Percentiles rank a stretch among this genome's conserved stretches.
These are phyloP conservation scores for Sinopyrophorus schimmeli DNA, from an alignment of 2,888 invertebrate species.

Conservation along the genomic window DNA sequence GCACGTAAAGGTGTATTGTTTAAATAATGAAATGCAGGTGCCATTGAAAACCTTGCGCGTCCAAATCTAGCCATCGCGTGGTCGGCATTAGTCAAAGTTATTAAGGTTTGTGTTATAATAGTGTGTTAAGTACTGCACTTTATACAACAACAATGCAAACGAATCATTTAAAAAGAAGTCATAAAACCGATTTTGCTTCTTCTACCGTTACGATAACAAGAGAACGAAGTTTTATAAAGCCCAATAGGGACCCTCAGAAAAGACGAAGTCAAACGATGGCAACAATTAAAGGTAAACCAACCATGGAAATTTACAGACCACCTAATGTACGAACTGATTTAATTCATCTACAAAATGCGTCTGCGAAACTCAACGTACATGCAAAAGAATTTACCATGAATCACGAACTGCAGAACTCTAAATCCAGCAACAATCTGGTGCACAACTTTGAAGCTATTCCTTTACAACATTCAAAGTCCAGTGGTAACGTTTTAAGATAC, in stretches of 20 bases:
- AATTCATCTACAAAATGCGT: conserved; percentile 50
- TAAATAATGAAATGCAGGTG: conserved; percentile 25
- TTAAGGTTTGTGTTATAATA: conserved; percentile 30
- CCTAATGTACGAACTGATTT: conserved; percentile 62
- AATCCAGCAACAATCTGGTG: conserved; percentile 51
- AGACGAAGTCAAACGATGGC: conserved; percentile 75
- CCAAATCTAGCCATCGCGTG: conserved; percentile 51
- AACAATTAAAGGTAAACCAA: conserved; percentile 72
- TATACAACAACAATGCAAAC: conserved; percentile 25
- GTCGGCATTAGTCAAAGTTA: conserved; percentile 44
- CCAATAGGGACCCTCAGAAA: conserved; percentile 61
- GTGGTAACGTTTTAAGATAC: conserved; percentile 72
- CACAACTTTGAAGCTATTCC: conserved; percentile 46
- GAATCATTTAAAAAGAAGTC: conserved; percentile 46
- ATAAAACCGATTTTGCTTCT: conserved; percentile 58
- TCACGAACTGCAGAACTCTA: conserved; percentile 59
- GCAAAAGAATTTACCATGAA: conserved; percentile 90
- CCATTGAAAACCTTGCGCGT: conserved; percentile 43
- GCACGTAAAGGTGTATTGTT: not conserved
- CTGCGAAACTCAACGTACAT: conserved; percentile 78
- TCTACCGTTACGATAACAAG: conserved; percentile 60
- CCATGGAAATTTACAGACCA: conserved; percentile 86
- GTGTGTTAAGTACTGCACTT: conserved; percentile 22
- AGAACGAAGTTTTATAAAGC: conserved; percentile 72
- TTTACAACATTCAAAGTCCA: conserved; percentile 58